phyloP scores from a whole-genome alignment of 2,797 vertebrate species.

The Ispidina lecontei region DNA sequence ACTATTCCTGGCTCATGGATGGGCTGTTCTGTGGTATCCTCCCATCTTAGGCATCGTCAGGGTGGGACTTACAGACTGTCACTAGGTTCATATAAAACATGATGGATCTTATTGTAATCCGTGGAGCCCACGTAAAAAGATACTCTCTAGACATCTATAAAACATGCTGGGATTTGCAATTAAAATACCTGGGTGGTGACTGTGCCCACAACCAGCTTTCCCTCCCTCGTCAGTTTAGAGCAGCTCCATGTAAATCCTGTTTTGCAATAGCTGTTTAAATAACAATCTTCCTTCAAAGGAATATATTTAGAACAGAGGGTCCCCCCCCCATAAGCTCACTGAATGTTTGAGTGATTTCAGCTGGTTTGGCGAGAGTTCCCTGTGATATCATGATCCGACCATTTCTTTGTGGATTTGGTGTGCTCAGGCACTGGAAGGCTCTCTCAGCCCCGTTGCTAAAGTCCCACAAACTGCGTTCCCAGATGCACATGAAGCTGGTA shows the following conservation, averaged over 20 bases:
- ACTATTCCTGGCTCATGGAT: background rate
- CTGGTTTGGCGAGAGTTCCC: constrained; percentile 55
- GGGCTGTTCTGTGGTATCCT: background rate
- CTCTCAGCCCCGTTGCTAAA: background rate
- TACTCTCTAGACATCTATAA: constrained; percentile 50
- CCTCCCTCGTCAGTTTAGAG: background rate
- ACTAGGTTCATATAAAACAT: constrained; percentile 33
- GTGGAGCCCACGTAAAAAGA: constrained; percentile 24
- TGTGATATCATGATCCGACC: constrained; percentile 53
- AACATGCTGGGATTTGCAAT: constrained; percentile 3
- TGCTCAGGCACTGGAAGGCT: background rate
- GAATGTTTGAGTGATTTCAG: constrained; percentile 69
- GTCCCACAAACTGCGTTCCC: background rate
- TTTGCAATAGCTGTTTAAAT: constrained; percentile 58
- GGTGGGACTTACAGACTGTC: constrained; percentile 22
- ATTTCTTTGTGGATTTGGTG: background rate
- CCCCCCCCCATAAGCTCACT: background rate
- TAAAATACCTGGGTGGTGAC: constrained; percentile 35
- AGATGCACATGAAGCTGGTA: rapidly evolving
- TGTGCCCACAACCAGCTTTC: background rate
- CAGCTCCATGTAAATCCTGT: constrained; percentile 2
- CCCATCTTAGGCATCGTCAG: background rate
- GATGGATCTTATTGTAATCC: constrained; percentile 53
- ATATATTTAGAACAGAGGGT: constrained; percentile 60
- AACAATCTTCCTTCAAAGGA: constrained; percentile 68